Percentiles rank a stretch among this genome's conserved stretches.
Conservation (phyloP, 2,888 invertebrate genomes). For the Oligia latruncula region DNA sequence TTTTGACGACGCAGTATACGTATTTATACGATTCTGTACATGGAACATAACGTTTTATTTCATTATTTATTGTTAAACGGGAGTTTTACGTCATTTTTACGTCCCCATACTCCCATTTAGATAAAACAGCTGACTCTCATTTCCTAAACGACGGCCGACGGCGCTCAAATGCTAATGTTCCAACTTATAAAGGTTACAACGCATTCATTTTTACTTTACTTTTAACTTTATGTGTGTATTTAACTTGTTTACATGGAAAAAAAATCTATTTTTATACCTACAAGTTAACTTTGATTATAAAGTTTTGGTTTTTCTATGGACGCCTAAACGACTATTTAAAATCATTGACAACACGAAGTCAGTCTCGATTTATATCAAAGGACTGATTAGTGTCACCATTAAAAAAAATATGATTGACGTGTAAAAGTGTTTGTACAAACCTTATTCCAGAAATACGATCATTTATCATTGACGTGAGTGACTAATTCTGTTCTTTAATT, state of each 20-base stretch:
- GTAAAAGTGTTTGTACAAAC: too few species aligned
- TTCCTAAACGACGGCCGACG: conserved; percentile 78
- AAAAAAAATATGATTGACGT: too few species aligned
- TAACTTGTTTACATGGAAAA: neutral
- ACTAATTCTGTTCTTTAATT: neutral
- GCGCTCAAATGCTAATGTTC: conserved; percentile 58
- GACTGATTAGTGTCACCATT: neutral
- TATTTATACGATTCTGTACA: conserved; percentile 56
- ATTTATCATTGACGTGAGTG: neutral
- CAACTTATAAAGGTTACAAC: conserved; percentile 28
- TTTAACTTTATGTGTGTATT: neutral
- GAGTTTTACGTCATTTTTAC: conserved; percentile 84
- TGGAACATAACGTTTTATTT: conserved; percentile 78
- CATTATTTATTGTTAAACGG: conserved; percentile 82
- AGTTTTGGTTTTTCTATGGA: neutral
- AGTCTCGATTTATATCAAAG: neutral
- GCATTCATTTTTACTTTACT: conserved; percentile 38
- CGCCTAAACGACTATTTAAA: neutral
- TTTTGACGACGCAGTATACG: conserved; percentile 31
- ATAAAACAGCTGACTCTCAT: conserved; percentile 85
- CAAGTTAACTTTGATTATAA: neutral
- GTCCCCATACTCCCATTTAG: conserved; percentile 83
- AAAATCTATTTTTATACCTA: too few species aligned
- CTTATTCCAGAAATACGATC: too few species aligned
- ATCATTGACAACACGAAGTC: neutral